phyloP scores from a whole-genome alignment of 2,888 invertebrate species.

The Alentia gelatinosa region DNA sequence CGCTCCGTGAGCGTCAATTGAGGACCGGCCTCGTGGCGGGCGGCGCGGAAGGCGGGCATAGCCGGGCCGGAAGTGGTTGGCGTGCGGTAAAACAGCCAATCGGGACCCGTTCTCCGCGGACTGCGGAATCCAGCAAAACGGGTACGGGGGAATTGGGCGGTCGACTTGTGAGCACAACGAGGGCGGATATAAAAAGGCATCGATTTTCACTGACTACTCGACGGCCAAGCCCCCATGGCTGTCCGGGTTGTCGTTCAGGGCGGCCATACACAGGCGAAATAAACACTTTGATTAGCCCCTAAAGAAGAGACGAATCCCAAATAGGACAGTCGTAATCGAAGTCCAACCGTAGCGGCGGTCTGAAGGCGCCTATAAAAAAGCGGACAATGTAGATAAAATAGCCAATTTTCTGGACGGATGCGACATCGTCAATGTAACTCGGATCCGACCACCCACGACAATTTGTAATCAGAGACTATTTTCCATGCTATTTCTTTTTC shows the following conservation, averaged over 20 bases:
- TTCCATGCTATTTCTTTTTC: too few species aligned
- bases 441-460: too few species aligned
- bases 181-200: background rate
- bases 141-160: background rate
- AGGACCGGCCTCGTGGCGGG: background rate
- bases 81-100: background rate
- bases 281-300: background rate
- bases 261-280: background rate
- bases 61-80: background rate
- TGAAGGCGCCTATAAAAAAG: background rate
- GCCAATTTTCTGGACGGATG: background rate
- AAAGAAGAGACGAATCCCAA: background rate
- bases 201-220: background rate
- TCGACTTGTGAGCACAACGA: background rate
- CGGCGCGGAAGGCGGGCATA: background rate
- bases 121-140: background rate
- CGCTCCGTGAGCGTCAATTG: background rate
- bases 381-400: background rate
- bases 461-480: too few species aligned
- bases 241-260: background rate
- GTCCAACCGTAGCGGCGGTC: background rate
- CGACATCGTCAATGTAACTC: too few species aligned
- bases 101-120: background rate
- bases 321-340: background rate
- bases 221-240: background rate